Evolutionary conservation across 2,888 invertebrate genomes (phyloP), one percentile per base, ranked within the genome.

Genomic region (Dicycla oo): DNA sequence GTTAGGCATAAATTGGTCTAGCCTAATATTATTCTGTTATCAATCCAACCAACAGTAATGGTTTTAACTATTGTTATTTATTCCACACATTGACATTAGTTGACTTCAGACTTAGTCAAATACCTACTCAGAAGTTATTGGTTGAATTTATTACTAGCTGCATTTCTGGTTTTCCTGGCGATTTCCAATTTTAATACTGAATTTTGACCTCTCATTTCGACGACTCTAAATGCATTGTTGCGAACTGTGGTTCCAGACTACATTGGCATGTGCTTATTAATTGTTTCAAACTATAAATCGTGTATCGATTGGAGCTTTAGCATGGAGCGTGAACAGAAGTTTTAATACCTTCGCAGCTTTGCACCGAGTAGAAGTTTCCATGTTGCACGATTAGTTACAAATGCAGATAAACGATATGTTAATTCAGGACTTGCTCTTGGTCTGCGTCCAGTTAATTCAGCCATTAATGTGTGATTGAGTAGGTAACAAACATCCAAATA

Each of bases 311-410:
- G 30, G 40, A 66, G 62, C 53, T 69, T 53, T 23, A 62, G 57
- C 20, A 43, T 20, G 38, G 51, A 80, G 43, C 49, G 61, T 49
- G 67, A 65, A 71, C 53, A 54, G 13, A 79, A 75, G 76, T 68
- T 75, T 49, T 61, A 75, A 75, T 80, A 40, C 43, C 40, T 43
- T 67, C 38, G 34, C 60, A 51, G 78, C 58, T 69, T 73, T n/a
- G 49, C 38, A 64, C 23, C 18, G 15, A 23, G 20, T n/a, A 13
- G 34, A 26, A 60, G n/a, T 56, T 47, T 54, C 40, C 8, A 11
- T 56, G 60, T 47, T 49, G 34, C 23, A 56, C 8, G 26, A 15
- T 77, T 67, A 26, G 54, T 77, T 56, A 61, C 51, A 26, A 20
- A 13, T 26, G 7, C 2, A 61, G 20, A 61, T n/a, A 30, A 45